These are phyloP conservation scores for Callipepla californica DNA, from an alignment of 2,113 vertebrate species.

Conservation along the genomic window DNA sequence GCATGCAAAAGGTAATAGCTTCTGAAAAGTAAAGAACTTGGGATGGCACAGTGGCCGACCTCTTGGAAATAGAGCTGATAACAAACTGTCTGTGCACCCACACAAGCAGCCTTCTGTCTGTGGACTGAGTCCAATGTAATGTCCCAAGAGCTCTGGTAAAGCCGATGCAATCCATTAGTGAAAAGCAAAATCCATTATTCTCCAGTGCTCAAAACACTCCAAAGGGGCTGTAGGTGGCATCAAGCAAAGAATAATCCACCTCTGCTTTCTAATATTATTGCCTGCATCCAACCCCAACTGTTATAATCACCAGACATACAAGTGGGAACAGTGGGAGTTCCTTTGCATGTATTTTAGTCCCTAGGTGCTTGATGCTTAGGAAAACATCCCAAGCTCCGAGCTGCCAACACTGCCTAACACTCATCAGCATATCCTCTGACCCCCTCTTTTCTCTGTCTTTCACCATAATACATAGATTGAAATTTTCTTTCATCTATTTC, in stretches of 20 bases:
- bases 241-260: neutral
- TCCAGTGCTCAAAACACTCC: neutral
- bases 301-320: neutral
- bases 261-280: neutral
- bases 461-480: neutral
- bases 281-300: neutral
- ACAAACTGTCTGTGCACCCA: neutral
- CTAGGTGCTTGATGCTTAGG: neutral
- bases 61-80: neutral
- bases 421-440: neutral
- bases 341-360: neutral
- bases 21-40: neutral
- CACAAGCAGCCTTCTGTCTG: rapidly evolving
- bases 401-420: neutral
- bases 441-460: neutral
- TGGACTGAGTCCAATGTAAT: neutral
- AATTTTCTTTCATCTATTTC: neutral
- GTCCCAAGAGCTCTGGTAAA: neutral
- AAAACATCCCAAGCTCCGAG: rapidly evolving
- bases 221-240: neutral
- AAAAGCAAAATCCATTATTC: neutral
- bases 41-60: neutral
- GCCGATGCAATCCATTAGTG: neutral
- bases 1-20: neutral
- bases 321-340: neutral